Conservation (phyloP, 1,140 invertebrate genomes). For the Cardiocondyla obscurior region DNA sequence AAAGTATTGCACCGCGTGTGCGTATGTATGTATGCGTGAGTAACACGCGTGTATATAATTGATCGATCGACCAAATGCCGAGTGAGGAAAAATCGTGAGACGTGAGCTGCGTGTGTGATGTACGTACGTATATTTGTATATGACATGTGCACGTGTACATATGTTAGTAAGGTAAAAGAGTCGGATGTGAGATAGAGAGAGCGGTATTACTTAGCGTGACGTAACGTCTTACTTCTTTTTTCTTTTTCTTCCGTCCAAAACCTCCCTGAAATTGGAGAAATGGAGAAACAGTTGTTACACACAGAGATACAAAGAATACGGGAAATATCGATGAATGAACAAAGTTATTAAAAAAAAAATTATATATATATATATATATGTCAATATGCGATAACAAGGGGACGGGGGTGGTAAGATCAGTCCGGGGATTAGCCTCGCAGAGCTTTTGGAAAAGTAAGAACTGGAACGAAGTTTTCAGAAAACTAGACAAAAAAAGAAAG, state of each 20-base stretch:
- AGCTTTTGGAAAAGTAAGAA: not conserved
- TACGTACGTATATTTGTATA: conserved; percentile 49
- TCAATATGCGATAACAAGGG: conserved; percentile 23
- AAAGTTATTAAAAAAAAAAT: conserved; percentile 24
- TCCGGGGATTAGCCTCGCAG: too few species aligned
- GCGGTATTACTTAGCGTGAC: conserved; percentile 83
- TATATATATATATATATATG: too few species aligned
- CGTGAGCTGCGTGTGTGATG: conserved; percentile 25
- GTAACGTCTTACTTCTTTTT: conserved; percentile 95
- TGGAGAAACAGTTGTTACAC: conserved; percentile 84
- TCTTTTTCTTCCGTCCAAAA: conserved; percentile 97
- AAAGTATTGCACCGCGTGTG: conserved; percentile 30
- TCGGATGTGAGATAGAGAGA: conserved; percentile 70
- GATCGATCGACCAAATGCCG: conserved; percentile 43
- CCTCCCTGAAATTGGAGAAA: conserved; percentile 90
- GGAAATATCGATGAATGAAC: conserved; percentile 41
- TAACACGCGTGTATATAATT: conserved; percentile 42
- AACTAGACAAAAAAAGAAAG: not conserved
- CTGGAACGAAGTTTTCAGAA: not conserved
- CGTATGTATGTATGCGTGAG: conserved; percentile 47
- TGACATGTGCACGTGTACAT: not conserved
- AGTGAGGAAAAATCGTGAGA: conserved; percentile 47
- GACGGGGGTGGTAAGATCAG: not conserved
- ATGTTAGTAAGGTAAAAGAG: conserved; percentile 50
- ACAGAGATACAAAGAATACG: conserved; percentile 81